Base-by-base conservation (phyloP, 2,113 vertebrate genomes). In the Capricornis sumatraensis region DNA sequence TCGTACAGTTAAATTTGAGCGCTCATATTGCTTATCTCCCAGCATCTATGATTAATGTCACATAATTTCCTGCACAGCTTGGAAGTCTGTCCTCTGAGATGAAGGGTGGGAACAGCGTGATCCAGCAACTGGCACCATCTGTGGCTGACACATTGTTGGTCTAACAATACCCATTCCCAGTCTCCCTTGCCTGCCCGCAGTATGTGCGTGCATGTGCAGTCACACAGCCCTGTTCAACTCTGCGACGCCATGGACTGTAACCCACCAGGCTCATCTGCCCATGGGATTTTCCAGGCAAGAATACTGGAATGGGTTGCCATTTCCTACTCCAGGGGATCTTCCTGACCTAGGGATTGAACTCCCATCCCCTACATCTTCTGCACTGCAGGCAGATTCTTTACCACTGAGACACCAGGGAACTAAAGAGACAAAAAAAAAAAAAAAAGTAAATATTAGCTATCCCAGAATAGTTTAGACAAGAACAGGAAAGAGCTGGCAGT, bases 151-250 rank as follows among this genome's bases (percentile, higher is more conserved):
- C 14, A 7, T 4, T 13, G 3, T 55, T 78, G 21, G 36, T 40
- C 64, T 62, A 83, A 78, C 12, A 76, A 50, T 2, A 43, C 15
- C 43, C 43, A 36, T 28, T 40, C 36, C n/a, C 47, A 62, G 40
- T 60, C 19, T 95, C 45, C 47, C 30, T 62, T n/a, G 25, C 23
- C 76, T 2, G 33, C 21, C 12, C 52, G 6, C 55, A 40, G 71
- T 43, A 8, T 43, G 21, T 76, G 71, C 0, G 1, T 1, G 40
- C 6, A 7, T 14, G 40, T 36, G 27, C 6, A 27, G 36, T 40
- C 40, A 76, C 71, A 43, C 23, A 43, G 40, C 14, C 11, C 1
- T 43, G 71, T 76, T 12, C 12, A 4, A 27, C 40, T 76, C 71
- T 76, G 40, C 0, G 6, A 43, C 12, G 0, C 40, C 12, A 43